Conservation (phyloP, 30 jellyfish, hydroid and myxozoan genomes). For the Calvadosia cruxmelitensis region DNA sequence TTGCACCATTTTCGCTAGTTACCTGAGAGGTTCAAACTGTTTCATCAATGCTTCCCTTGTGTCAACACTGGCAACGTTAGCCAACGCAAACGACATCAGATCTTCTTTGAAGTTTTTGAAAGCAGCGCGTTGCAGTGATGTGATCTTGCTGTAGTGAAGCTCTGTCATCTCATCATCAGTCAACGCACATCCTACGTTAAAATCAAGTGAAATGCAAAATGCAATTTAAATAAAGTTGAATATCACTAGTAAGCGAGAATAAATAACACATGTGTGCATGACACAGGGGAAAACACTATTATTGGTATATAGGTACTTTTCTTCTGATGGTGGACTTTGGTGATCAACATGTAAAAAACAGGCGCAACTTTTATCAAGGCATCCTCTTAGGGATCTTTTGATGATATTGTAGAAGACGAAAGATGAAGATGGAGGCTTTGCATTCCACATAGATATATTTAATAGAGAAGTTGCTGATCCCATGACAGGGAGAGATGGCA, state of each 20-base stretch:
- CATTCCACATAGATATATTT: too few relatives aligned
- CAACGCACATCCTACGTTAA: slow-evolving; percentile 68
- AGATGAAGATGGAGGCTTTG: too few relatives aligned
- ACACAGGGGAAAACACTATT: too few relatives aligned
- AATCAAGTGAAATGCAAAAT: not conserved
- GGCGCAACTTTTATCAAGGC: too few relatives aligned
- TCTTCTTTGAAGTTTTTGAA: slow-evolving; percentile 70
- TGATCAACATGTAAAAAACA: not conserved
- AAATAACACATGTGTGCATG: not conserved
- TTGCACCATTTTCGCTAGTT: too few relatives aligned
- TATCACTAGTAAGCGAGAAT: not conserved
- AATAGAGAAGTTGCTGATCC: too few relatives aligned
- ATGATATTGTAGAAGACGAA: too few relatives aligned
- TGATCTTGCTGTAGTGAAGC: slow-evolving; percentile 62
- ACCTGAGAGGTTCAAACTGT: slow-evolving; percentile 64
- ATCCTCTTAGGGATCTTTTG: too few relatives aligned
- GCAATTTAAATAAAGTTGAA: not conserved
- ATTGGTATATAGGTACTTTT: too few relatives aligned
- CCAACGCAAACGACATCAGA: slow-evolving; percentile 62
- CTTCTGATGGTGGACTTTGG: not conserved
- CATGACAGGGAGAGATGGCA: too few relatives aligned
- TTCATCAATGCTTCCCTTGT: slow-evolving; percentile 67
- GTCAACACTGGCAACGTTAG: slow-evolving; percentile 82
- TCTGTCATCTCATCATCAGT: slow-evolving; percentile 85
- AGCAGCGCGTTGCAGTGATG: slow-evolving; percentile 88